A percentile compares a stretch with the other conserved stretches of the same genome.
phyloP scores from a whole-genome alignment of 1,140 invertebrate genomes.

The Halotydeus destructor region DNA sequence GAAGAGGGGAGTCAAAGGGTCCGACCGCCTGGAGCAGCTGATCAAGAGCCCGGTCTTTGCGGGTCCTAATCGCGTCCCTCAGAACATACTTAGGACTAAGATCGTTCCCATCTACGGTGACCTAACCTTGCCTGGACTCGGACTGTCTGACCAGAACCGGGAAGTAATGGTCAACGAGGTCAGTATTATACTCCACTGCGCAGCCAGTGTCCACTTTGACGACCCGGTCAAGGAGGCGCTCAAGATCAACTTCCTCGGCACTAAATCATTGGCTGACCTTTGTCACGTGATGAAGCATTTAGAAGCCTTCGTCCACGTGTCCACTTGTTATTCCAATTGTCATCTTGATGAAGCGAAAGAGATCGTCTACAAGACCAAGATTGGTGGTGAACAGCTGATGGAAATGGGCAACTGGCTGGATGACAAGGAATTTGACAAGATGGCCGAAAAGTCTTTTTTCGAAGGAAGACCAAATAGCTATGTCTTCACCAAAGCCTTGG shows the following conservation, averaged over 20 bases:
- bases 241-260: constrained; percentile 72
- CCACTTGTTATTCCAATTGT: constrained; percentile 28
- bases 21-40: constrained; percentile 22
- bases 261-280: constrained; percentile 43
- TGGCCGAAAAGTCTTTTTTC: too few species aligned
- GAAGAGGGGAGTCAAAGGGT: constrained; percentile 21
- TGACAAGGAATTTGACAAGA: too few species aligned
- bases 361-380: constrained; percentile 43
- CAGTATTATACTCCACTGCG: constrained; percentile 86
- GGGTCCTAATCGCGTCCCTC: constrained; percentile 30
- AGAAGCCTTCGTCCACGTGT: constrained; percentile 18
- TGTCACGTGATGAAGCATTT: constrained; percentile 15
- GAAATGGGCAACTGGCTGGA: constrained; percentile 14
- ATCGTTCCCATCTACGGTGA: constrained; percentile 70
- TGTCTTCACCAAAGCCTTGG: constrained; percentile 55
- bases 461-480: constrained; percentile 57
- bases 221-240: constrained; percentile 65
- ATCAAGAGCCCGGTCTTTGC: constrained; percentile 12
- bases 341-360: constrained; percentile 28
- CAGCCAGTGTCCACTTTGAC: constrained; percentile 95
- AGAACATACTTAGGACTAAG: constrained; percentile 36
- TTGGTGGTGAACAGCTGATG: constrained; percentile 14
- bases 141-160: constrained; percentile 56
- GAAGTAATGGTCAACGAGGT: constrained; percentile 44
- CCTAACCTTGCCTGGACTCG: constrained; percentile 64